Percentiles rank a stretch among this genome's conserved stretches.
phyloP scores from a whole-genome alignment of 2,797 vertebrate genomes.

The Melanotaenia nigrans region DNA sequence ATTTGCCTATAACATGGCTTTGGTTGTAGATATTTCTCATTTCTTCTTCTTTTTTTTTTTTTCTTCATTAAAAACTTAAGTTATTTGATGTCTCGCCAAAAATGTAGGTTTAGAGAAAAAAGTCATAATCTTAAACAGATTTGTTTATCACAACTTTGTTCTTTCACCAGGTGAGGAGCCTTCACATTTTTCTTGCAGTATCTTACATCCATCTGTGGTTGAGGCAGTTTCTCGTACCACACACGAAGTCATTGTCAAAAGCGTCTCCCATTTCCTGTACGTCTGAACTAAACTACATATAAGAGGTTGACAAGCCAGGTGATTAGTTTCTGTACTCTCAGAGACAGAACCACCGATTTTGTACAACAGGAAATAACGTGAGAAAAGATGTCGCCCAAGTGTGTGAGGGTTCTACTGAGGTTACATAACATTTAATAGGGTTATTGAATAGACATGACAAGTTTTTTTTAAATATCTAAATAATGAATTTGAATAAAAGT shows the following conservation, averaged over 20 bases:
- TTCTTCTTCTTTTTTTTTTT: not conserved
- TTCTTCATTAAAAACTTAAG: not conserved
- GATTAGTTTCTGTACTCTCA: accelerated
- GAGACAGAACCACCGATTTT: not conserved
- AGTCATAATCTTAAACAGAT: not conserved
- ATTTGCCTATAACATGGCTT: not conserved
- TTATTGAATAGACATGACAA: not conserved
- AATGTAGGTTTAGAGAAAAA: not conserved
- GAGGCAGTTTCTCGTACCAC: not conserved
- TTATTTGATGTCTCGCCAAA: not conserved
- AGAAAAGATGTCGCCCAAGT: not conserved
- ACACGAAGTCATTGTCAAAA: not conserved
- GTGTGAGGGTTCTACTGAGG: not conserved
- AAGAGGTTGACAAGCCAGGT: not conserved
- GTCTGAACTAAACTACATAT: constrained; percentile 5
- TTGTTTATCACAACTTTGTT: too few relatives aligned
- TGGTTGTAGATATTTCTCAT: not conserved
- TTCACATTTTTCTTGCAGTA: not conserved
- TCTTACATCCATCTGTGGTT: not conserved
- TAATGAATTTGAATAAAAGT: not conserved
- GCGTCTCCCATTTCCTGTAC: constrained; percentile 27
- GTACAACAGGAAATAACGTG: not conserved
- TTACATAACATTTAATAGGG: not conserved
- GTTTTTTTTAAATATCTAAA: not conserved
- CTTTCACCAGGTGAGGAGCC: not conserved